Base-by-base conservation (phyloP, 2,888 invertebrate genomes). In the Phoenoteleia sp. region DNA sequence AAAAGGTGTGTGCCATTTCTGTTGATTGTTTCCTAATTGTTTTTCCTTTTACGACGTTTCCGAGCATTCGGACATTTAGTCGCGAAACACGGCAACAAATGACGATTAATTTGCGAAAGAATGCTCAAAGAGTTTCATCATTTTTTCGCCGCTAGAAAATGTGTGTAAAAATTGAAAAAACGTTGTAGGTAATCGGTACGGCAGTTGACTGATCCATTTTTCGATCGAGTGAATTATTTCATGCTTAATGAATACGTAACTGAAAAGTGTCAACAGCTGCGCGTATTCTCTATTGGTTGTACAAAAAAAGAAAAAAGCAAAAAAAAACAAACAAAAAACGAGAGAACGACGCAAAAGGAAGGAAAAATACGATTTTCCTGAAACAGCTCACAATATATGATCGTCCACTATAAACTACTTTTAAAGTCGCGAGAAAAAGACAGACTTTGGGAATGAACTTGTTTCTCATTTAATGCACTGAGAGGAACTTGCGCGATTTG, bases 371-470 rank as follows among this genome's bases (percentile, higher is more conserved):
- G 47, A 47, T 49, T 58, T 54, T 75, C 58, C 76, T 25, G 66
- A 27, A 77, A 49, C 67, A 60, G 67, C 67, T 39, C 47, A 49
- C 77, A 60, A 47, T 47, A 49, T 69, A 54, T 64, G 54, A 76
- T 79, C 77, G 77, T 79, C 69, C 62, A 69, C 58, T 54, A 52
- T 56, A 17, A 56, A 17, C 66, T 71, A 58, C 71, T 36, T 36
- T 60, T 49, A 27, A 49, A 60, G 74, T 66, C 49, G 52, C 52
- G 69, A 82, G 25, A 36, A 82, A 76, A 76, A 82, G 82, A 82
- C 81, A 81, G 76, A 82, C 76, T 76, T 82, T 76, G 82, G 75
- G 82, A 82, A 82, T 82, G 71, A 66, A 82, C 71, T 64, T 64
- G 76, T 82, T 81, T 69, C 56, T 74, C 60, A 81, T 56, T 62